phyloP scores from a whole-genome alignment of 2,888 invertebrate species.

The Anthophora plumipes region DNA sequence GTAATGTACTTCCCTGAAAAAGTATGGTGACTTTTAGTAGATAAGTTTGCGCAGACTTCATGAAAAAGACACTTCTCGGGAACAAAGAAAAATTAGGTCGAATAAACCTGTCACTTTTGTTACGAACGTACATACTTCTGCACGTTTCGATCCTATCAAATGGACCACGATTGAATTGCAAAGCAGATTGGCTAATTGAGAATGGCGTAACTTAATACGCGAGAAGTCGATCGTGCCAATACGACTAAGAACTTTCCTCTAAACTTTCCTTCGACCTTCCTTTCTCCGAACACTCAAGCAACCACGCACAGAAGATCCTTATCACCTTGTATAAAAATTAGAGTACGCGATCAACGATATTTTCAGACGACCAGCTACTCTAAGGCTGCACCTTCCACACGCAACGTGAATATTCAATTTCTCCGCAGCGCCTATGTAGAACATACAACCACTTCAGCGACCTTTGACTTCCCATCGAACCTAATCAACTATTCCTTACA shows the following conservation, averaged over 20 bases:
- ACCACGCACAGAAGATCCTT: conserved; percentile 22
- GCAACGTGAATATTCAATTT: conserved; percentile 66
- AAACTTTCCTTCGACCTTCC: background rate
- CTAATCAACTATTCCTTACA: background rate
- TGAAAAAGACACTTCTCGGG: too few relatives aligned
- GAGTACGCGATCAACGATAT: conserved; percentile 28
- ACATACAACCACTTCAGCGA: background rate
- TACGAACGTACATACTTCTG: too few relatives aligned
- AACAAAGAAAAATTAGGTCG: too few relatives aligned
- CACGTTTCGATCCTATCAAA: too few relatives aligned
- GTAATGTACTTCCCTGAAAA: too few relatives aligned
- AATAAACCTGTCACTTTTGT: too few relatives aligned
- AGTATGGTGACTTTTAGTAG: too few relatives aligned
- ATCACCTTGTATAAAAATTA: conserved; percentile 37
- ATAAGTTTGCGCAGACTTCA: too few relatives aligned
- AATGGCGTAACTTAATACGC: too few relatives aligned
- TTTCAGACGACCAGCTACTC: conserved; percentile 29
- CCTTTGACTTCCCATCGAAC: conserved; percentile 21
- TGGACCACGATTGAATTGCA: too few relatives aligned
- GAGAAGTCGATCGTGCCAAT: background rate
- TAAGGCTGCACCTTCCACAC: conserved; percentile 41
- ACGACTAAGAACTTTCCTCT: background rate
- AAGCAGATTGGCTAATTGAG: too few relatives aligned
- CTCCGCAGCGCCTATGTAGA: conserved; percentile 16
- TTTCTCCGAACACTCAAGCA: background rate